Conservation (phyloP, 2,888 invertebrate species). For the Diarsia brunnea region DNA sequence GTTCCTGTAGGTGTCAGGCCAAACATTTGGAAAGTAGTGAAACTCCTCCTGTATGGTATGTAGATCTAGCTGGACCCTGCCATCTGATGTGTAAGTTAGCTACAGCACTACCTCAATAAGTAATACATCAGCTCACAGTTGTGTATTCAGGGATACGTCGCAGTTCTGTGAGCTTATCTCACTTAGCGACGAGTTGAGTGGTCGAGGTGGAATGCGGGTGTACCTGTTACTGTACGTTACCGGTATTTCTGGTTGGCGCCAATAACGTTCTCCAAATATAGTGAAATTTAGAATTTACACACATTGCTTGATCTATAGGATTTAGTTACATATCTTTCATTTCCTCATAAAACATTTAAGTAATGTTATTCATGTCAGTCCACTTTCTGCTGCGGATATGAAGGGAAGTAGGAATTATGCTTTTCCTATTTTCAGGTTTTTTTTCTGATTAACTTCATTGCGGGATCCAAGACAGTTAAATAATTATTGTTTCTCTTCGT, state of each 20-base stretch:
- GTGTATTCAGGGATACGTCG: neutral
- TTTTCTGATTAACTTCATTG: too few species aligned
- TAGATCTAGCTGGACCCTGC: neutral
- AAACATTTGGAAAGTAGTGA: neutral
- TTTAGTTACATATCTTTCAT: too few species aligned
- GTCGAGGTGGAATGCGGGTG: neutral
- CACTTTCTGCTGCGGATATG: too few species aligned
- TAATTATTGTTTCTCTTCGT: too few species aligned
- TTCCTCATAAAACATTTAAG: neutral
- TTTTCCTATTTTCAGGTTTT: too few species aligned
- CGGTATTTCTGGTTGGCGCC: neutral
- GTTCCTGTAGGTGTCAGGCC: too few species aligned
- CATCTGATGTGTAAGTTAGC: neutral
- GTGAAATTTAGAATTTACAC: neutral
- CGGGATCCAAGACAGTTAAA: too few species aligned
- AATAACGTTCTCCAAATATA: neutral
- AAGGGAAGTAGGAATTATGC: too few species aligned
- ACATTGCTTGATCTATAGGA: neutral
- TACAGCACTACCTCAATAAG: neutral
- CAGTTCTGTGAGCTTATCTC: slow-evolving; percentile 13
- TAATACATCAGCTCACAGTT: neutral
- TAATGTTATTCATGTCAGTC: slow-evolving; percentile 16
- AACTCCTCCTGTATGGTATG: neutral
- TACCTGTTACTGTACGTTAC: neutral
- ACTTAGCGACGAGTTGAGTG: neutral